Conservation (phyloP, 2,113 vertebrate genomes). For the Proteles cristata region DNA sequence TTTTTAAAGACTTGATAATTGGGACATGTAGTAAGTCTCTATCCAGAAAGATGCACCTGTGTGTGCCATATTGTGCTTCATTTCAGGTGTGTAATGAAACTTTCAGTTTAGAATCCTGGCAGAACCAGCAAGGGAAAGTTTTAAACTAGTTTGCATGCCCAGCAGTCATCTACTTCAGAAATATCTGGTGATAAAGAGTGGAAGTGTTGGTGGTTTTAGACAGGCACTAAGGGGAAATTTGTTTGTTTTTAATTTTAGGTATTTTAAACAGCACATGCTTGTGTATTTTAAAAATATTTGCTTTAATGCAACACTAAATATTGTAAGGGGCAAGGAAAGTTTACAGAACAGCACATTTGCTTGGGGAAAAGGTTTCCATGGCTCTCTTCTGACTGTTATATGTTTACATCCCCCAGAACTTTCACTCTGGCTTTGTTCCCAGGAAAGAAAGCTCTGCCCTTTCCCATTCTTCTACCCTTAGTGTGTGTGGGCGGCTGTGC, state of each 20-base stretch:
- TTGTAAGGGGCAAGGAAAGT: conserved; percentile 33
- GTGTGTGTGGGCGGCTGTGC: background rate
- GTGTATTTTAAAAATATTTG: conserved; percentile 61
- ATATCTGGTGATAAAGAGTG: conserved; percentile 11
- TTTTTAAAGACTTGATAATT: background rate
- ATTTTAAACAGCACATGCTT: conserved; percentile 57
- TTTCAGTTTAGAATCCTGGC: background rate
- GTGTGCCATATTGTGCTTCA: background rate
- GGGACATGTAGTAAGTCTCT: background rate
- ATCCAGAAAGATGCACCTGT: background rate
- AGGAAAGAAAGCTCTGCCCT: conserved; percentile 56
- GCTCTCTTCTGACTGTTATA: conserved; percentile 40
- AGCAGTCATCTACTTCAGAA: conserved; percentile 14
- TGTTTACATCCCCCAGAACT: conserved; percentile 66
- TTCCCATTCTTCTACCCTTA: conserved; percentile 33
- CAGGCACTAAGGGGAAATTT: background rate
- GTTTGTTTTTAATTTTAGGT: conserved; percentile 63
- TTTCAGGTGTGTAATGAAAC: background rate
- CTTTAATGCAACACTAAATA: conserved; percentile 54
- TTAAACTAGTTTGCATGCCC: background rate
- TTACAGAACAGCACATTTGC: conserved; percentile 58
- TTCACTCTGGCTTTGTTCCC: conserved; percentile 75
- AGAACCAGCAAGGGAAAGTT: background rate
- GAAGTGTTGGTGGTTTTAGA: background rate
- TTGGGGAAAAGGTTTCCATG: conserved; percentile 65